A percentile compares a stretch with the other conserved stretches of the same genome.
Evolutionary conservation across 2,888 invertebrate species (phyloP).

Genomic region (Endomychus coccineus): DNA sequence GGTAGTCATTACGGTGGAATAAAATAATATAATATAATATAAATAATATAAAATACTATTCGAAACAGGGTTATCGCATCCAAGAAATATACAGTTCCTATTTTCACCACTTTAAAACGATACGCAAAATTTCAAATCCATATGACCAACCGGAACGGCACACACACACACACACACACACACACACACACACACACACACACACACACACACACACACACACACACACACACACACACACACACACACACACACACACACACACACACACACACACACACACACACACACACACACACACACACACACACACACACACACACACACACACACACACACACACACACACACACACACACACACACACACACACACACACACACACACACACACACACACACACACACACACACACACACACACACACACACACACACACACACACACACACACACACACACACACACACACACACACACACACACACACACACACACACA

Average conservation of each 20-base stretch:
- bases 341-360: slow-evolving; percentile 1
- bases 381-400: slow-evolving; percentile 1
- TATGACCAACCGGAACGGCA: too few species aligned
- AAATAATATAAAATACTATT: too few species aligned
- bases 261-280: slow-evolving; percentile 1
- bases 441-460: slow-evolving; percentile 1
- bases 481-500: slow-evolving; percentile 1
- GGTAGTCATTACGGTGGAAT: too few species aligned
- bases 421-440: slow-evolving; percentile 1
- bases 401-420: slow-evolving; percentile 1
- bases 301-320: slow-evolving; percentile 1
- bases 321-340: slow-evolving; percentile 1
- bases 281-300: slow-evolving; percentile 1
- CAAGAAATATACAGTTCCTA: too few species aligned
- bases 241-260: slow-evolving; percentile 1
- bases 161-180: slow-evolving; percentile 1
- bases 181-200: slow-evolving; percentile 1
- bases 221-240: slow-evolving; percentile 1
- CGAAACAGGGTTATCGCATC: too few species aligned
- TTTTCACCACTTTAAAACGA: too few species aligned
- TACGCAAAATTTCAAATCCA: too few species aligned
- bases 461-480: slow-evolving; percentile 1
- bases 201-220: slow-evolving; percentile 1
- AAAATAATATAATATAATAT: too few species aligned
- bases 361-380: slow-evolving; percentile 1